Base-by-base conservation (phyloP, 1,140 invertebrate species). In the Rhopalosiphum padi region DNA sequence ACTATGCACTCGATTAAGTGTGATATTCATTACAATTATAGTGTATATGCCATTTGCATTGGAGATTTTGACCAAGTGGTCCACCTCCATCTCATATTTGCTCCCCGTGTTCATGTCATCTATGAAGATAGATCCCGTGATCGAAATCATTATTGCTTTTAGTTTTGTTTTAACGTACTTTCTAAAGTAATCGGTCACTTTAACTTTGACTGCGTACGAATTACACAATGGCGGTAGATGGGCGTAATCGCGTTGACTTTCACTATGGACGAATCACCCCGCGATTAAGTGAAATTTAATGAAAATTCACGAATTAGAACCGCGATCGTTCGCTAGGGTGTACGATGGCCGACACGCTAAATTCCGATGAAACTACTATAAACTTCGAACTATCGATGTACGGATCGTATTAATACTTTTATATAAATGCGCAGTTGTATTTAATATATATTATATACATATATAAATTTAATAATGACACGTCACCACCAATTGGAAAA, bases 1-100 rank as follows among this genome's bases (percentile, higher is more conserved):
- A 1, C 3, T 2, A n/a, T n/a, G 4, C 4, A 18, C 0, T 0
- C n/a, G 0, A n/a, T 77, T 1, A 4, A 1, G 4, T 15, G 1
- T n/a, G n/a, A n/a, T n/a, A 15, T 6, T 0, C 0, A n/a, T 77
- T 77, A 77, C 0, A 77, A 77, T n/a, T 30, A 77, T 15, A 21
- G 0, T 18, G 60, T 77, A 77, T 6, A 0, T 18, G 60, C 60
- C 30, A 2, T 18, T 4, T n/a, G 18, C 15, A 0, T 77, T 6
- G 1, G n/a, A 2, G n/a, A 77, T n/a, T n/a, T 35, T 15, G 15
- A 77, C 4, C 0, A 1, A 6, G n/a, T 21, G 30, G 15, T 35
- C 21, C 1, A n/a, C 4, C 30, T 11, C 4, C n/a, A 30, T 35
- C 4, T 30, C 60, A 1, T 18, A 77, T 77, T 21, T 77, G 60